Percentiles rank a stretch among this genome's conserved stretches.
phyloP scores from a whole-genome alignment of 2,113 vertebrate genomes.

The Onychorhynchus coronatus region DNA sequence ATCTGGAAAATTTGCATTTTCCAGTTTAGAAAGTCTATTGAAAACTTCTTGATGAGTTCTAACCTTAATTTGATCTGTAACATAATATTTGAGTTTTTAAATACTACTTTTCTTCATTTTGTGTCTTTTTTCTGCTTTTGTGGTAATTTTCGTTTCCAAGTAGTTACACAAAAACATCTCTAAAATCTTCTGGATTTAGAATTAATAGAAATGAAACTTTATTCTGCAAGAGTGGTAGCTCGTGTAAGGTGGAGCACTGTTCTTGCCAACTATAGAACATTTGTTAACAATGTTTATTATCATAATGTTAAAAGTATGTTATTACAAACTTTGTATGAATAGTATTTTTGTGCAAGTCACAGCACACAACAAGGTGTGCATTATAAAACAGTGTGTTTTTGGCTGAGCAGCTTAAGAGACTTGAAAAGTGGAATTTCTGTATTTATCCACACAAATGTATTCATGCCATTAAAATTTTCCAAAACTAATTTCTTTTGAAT shows the following conservation, averaged over 20 bases:
- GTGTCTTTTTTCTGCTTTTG: neutral
- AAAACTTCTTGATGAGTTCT: neutral
- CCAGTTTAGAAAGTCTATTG: neutral
- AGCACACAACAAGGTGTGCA: constrained; percentile 64
- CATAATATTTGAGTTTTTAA: neutral
- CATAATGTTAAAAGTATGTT: constrained; percentile 62
- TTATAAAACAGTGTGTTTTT: constrained; percentile 21
- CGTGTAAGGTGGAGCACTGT: neutral
- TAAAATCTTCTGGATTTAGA: constrained; percentile 37
- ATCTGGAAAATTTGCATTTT: neutral
- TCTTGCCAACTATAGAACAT: constrained; percentile 30
- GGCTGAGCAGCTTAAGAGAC: neutral
- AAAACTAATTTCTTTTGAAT: constrained; percentile 5
- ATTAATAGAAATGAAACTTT: constrained; percentile 40
- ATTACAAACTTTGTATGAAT: constrained; percentile 60
- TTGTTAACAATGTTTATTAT: constrained; percentile 75
- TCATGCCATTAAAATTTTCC: constrained; percentile 31
- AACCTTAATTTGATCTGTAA: neutral
- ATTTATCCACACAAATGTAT: constrained; percentile 16
- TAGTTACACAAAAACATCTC: constrained; percentile 17
- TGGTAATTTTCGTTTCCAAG: neutral
- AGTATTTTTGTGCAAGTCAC: constrained; percentile 57
- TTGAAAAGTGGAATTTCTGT: constrained; percentile 58
- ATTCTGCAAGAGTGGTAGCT: constrained; percentile 41
- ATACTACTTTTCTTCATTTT: neutral